phyloP scores from a whole-genome alignment of 2,797 vertebrate species.

The Columba guinea region DNA sequence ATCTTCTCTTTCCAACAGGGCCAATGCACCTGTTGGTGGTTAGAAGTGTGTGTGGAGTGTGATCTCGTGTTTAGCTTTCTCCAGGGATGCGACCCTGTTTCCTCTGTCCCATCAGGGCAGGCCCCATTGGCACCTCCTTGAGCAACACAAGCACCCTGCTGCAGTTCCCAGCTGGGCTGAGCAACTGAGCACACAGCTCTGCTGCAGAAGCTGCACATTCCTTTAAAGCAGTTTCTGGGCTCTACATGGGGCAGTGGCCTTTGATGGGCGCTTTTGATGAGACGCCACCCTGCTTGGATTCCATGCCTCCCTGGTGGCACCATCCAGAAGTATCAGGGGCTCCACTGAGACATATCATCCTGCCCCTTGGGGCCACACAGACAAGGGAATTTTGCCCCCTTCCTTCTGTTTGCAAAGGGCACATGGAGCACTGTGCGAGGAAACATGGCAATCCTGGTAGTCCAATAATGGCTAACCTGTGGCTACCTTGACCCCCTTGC shows the following conservation, averaged over 20 bases:
- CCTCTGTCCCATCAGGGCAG: too few relatives aligned
- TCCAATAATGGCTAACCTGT: not conserved
- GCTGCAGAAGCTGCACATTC: not conserved
- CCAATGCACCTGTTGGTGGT: not conserved
- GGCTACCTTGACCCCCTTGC: not conserved
- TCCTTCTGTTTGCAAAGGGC: not conserved
- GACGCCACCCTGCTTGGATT: not conserved
- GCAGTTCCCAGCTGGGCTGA: too few relatives aligned
- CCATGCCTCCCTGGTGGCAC: accelerated
- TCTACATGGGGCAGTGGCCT: accelerated
- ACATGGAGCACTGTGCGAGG: accelerated
- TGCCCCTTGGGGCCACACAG: not conserved
- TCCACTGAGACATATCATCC: accelerated
- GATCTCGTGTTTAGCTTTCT: not conserved
- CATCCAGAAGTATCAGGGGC: accelerated
- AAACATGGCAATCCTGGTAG: not conserved
- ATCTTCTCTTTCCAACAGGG: not conserved
- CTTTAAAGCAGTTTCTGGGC: accelerated
- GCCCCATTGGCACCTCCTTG: not conserved
- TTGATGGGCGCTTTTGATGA: too few relatives aligned
- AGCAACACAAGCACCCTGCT: not conserved
- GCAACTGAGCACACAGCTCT: not conserved
- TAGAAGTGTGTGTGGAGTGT: not conserved
- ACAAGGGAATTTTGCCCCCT: not conserved
- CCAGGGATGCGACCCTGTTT: not conserved